phyloP scores from a whole-genome alignment of 2,797 vertebrate species.

The Hipposideros larvatus region DNA sequence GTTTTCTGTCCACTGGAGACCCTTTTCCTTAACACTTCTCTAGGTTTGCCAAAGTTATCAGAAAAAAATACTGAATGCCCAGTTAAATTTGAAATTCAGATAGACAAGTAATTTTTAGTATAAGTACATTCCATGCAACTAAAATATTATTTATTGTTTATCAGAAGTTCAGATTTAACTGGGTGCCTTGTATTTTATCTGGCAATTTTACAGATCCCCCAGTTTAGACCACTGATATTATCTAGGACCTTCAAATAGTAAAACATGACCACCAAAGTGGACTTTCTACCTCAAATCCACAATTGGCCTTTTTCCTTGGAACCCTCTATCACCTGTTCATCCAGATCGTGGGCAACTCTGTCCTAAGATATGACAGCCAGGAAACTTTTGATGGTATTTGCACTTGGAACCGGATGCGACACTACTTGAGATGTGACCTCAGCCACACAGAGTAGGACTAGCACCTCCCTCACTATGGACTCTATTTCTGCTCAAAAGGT shows the following conservation, averaged over 20 bases:
- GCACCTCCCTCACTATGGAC: background rate
- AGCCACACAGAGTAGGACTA: background rate
- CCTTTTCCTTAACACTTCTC: background rate
- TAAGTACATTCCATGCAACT: background rate
- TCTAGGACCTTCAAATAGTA: background rate
- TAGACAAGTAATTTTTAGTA: background rate
- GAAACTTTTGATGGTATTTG: background rate
- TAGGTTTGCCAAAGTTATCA: background rate
- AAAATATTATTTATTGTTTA: background rate
- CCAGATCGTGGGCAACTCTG: background rate
- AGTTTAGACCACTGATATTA: background rate
- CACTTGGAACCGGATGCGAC: background rate
- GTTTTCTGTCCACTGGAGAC: background rate
- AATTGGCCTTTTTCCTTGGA: background rate
- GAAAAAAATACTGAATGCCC: background rate
- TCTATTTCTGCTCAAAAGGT: background rate
- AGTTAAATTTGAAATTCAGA: background rate
- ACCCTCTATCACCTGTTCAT: background rate
- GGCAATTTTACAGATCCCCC: background rate
- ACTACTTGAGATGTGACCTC: background rate
- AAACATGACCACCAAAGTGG: background rate
- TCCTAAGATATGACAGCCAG: background rate
- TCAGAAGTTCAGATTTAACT: slow-evolving; percentile 16
- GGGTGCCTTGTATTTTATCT: background rate
- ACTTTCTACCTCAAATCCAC: background rate